phyloP scores from a whole-genome alignment of 2,888 invertebrate genomes.

The Scaptomyza polygonia region DNA sequence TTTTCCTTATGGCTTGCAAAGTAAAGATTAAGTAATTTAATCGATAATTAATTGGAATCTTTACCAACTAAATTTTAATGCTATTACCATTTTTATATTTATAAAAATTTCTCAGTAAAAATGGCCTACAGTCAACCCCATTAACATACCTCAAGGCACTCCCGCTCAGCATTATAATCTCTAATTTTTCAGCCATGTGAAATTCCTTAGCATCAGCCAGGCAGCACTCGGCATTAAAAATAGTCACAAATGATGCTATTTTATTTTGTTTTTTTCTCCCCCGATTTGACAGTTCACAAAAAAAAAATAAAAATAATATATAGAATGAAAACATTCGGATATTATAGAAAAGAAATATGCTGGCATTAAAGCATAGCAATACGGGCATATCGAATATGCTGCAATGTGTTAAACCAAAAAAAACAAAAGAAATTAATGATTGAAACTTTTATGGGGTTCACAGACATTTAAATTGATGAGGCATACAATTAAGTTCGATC shows the following conservation, averaged over 20 bases:
- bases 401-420: conserved; percentile 37
- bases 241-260: conserved; percentile 62
- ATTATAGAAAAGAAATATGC: conserved; percentile 53
- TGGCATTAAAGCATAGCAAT: conserved; percentile 35
- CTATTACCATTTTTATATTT: not conserved
- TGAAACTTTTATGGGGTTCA: conserved; percentile 42
- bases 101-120: conserved; percentile 13
- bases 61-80: not conserved
- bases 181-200: conserved; percentile 46
- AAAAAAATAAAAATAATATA: conserved; percentile 23
- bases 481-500: conserved; percentile 7
- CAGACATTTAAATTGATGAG: conserved; percentile 65
- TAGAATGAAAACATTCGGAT: conserved; percentile 23
- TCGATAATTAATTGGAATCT: not conserved
- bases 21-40: not conserved
- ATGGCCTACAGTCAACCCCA: conserved; percentile 36
- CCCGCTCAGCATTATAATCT: conserved; percentile 35
- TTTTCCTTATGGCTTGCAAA: not conserved
- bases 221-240: conserved; percentile 59
- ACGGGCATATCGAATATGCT: conserved; percentile 15
- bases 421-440: conserved; percentile 55
- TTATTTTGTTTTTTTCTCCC: conserved; percentile 35
- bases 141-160: conserved; percentile 16
- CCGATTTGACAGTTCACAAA: conserved; percentile 61
- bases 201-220: conserved; percentile 69